phyloP scores from a whole-genome alignment of 2,888 invertebrate genomes.

The Agrotis segetum region DNA sequence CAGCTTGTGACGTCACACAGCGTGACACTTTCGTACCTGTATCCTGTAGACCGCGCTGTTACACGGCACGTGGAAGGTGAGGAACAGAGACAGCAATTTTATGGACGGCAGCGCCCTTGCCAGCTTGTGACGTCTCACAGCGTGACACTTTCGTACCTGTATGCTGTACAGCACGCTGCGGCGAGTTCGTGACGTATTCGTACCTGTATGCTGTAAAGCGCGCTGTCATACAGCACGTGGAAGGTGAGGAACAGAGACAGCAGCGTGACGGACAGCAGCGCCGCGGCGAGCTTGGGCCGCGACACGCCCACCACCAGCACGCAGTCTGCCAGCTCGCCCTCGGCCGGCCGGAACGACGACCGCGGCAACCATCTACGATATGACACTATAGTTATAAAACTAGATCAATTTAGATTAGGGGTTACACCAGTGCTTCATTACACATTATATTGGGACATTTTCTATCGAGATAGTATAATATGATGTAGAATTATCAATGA shows the following conservation, averaged over 20 bases:
- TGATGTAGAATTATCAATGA: too few relatives aligned
- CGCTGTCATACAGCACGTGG: conserved; percentile 96
- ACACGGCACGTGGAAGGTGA: conserved; percentile 96
- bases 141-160: conserved; percentile 83
- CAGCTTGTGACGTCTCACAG: too few relatives aligned
- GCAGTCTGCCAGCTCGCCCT: conserved; percentile 96
- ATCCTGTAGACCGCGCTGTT: conserved; percentile 96
- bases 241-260: conserved; percentile 96
- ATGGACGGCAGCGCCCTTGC: conserved; percentile 94
- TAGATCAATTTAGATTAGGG: too few relatives aligned
- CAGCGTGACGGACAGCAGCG: conserved; percentile 95
- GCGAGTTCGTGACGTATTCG: background rate
- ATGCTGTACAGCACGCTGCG: conserved; percentile 95
- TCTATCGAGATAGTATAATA: background rate
- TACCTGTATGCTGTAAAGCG: conserved; percentile 94
- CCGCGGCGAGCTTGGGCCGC: conserved; percentile 95
- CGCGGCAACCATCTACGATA: conserved; percentile 95
- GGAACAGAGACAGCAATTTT: conserved; percentile 95
- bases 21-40: conserved; percentile 85
- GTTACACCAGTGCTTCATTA: background rate
- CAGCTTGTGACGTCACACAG: background rate
- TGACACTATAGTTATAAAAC: conserved; percentile 56
- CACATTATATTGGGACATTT: background rate
- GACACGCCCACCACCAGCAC: conserved; percentile 96
- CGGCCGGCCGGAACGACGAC: conserved; percentile 95